Base-by-base conservation (phyloP, 1,140 invertebrate species). In the Oryzaephilus surinamensis region DNA sequence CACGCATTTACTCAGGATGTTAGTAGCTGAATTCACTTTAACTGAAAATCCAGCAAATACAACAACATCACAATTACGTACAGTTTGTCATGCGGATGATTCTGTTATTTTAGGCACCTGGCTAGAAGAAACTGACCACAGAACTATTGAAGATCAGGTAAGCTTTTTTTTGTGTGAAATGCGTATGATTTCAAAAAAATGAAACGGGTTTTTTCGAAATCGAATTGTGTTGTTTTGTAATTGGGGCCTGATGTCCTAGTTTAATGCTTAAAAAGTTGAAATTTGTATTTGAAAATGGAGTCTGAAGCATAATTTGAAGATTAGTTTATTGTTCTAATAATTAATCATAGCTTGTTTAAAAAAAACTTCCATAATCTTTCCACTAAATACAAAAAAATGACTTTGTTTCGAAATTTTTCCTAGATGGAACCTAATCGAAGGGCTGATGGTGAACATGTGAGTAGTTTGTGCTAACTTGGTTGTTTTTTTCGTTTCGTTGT, bases 101-200 rank as follows among this genome's bases (percentile, higher is more conserved):
- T 84, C 83, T 0, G 82, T 94, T 11, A 77, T 96, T 42, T 65
- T 91, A 23, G 81, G 84, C 15, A 84, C 85, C 28, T 85, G 86
- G 82, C 67, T 92, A 12, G 88, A 94, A 60, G 90, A 97, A 61
- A 95, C 90, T 5, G 94, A 98, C 68, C 92, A 97, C 66, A 82
- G 89, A 39, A 84, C 84, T 23, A 92, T 98, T 51, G 95, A 99
- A 69, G 92, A 99, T 72, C 94, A 98, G 77, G 91, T 97, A 62
- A 57, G 52, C 63, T 20, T 17, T 24, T 15, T 12, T 4, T 36
- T 12, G 15, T 32, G 10, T 32, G 7, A 16, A 20, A 11, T 30
- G 6, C 6, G 20, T 21, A 27, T 29, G 23, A 10, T 24, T 24
- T 24, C 4, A n/a, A 24, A 21, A 21, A 21, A 21, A 10, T 6